phyloP scores from a whole-genome alignment of 2,113 vertebrate species.

The Bucco capensis region DNA sequence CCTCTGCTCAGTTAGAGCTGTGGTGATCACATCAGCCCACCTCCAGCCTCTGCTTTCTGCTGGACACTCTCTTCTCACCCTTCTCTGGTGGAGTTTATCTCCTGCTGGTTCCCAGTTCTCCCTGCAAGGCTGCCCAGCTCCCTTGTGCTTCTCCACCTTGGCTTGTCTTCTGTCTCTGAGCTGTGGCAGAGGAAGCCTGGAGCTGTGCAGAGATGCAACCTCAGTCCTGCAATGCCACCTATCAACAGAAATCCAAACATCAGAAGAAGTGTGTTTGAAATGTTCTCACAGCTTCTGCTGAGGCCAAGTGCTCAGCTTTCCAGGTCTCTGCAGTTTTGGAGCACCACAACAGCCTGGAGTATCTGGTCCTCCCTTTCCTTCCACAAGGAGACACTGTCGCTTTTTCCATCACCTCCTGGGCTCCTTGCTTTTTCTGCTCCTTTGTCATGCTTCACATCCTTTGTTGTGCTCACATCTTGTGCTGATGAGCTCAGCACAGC shows the following conservation, averaged over 20 bases:
- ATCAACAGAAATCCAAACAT: neutral
- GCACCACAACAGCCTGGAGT: too few relatives aligned
- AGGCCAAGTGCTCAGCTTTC: neutral
- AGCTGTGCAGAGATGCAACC: neutral
- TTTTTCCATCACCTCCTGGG: neutral
- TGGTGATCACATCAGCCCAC: accelerated
- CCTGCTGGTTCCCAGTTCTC: neutral
- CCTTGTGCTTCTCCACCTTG: accelerated
- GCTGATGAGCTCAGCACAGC: too few relatives aligned
- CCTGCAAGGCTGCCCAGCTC: neutral
- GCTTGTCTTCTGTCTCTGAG: neutral
- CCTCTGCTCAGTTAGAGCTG: neutral
- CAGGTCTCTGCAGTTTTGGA: neutral
- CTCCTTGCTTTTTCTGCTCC: neutral
- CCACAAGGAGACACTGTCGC: neutral
- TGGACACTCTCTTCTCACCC: accelerated
- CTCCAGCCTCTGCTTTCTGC: neutral
- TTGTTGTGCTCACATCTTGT: too few relatives aligned
- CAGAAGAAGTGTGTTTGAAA: neutral
- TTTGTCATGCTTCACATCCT: neutral
- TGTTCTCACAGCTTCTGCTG: neutral
- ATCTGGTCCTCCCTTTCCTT: neutral
- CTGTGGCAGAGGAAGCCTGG: neutral
- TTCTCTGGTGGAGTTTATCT: neutral
- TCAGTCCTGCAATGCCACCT: neutral